Evolutionary conservation across 2,797 vertebrate genomes (phyloP).

Genomic region (Limosa lapponica): DNA sequence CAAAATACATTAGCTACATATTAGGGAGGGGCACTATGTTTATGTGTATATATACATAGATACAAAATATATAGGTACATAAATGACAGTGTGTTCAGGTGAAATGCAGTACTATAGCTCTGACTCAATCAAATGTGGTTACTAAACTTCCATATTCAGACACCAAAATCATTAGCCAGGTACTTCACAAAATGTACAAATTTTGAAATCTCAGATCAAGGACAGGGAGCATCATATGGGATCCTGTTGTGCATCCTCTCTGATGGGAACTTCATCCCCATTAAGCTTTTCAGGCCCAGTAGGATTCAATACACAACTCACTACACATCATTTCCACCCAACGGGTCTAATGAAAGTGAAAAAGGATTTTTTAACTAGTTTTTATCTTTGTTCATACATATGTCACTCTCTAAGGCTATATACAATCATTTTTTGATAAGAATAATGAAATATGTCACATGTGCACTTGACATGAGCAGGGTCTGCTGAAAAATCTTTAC

Average conservation of each 20-base stretch:
- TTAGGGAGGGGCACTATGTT: neutral
- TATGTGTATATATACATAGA: neutral
- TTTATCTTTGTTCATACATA: neutral
- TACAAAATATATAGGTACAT: neutral
- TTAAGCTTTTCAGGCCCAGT: neutral
- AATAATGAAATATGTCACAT: neutral
- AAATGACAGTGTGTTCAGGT: neutral
- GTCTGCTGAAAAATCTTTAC: neutral
- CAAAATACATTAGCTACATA: neutral
- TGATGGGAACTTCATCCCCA: neutral
- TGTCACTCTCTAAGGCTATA: neutral
- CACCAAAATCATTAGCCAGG: neutral
- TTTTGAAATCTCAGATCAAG: neutral
- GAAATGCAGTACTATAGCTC: neutral
- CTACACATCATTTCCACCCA: neutral
- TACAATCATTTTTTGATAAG: neutral
- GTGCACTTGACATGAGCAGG: neutral
- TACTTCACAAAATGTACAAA: neutral
- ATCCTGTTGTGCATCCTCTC: neutral
- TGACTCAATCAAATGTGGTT: neutral
- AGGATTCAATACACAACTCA: neutral
- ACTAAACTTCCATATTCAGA: neutral
- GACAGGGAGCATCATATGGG: rapidly evolving
- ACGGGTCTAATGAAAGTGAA: neutral
- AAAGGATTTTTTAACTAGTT: neutral